Evolutionary conservation across 2,888 invertebrate genomes (phyloP), one percentile per base, ranked within the genome.

Genomic region (Nymphalis urticae): DNA sequence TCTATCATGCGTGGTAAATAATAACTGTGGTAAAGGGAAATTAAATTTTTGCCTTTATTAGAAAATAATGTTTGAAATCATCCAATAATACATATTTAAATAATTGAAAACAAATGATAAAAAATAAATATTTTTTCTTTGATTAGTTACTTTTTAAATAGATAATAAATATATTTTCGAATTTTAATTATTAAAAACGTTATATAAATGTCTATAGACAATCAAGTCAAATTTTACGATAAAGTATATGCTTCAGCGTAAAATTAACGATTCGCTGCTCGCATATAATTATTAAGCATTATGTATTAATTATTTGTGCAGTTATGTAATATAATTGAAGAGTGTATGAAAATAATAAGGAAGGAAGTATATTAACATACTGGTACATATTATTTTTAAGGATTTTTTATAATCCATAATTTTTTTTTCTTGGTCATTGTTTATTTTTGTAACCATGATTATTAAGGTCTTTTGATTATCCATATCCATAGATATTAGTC

Each of bases 1-100:
- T 83, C 80, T 66, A 68, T 48, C 64, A 54, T 64, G 66, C 69
- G 63, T 69, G 54, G 60, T 66, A 56, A 24, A 54, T 63, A 47
- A 67, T 48, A 51, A 48, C 59, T 56, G 70, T 70, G 60, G 68
- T 62, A 53, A 66, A 64, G 56, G n/a, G 17, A 53, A 56, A 27
- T 32, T 13, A 42, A n/a, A 36, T 58, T 5, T 19, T 42, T 19
- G 19, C 10, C 27, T 56, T 8, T 27, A 17, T 54, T 54, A 54
- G 16, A 27, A 16, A 1, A 21, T 5, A 54, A 54, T 7, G 16
- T 10, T 42, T 42, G 10, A 9, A 42, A 42, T 42, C 10, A 42
- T 13, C 10, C 10, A 13, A 42, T 42, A 2, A 42, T 42, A 13
- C 42, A 10, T 42, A 13, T 13, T 42, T 42, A 42, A 42, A 10